These are phyloP conservation scores for Poeciliopsis occidentalis DNA, from an alignment of 2,113 vertebrate species.

Conservation along the genomic window DNA sequence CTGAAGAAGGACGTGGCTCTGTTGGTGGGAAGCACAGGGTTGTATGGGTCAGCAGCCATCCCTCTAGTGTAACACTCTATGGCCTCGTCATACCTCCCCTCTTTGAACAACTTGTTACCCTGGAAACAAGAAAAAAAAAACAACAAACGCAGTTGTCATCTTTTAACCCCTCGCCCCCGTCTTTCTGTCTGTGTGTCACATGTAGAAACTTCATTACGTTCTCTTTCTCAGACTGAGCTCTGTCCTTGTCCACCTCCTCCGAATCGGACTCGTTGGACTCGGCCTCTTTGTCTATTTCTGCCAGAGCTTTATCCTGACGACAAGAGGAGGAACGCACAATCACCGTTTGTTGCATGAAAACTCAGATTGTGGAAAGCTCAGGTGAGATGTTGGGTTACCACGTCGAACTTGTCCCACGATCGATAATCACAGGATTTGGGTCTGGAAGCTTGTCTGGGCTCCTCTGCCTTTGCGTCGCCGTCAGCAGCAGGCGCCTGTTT, in stretches of 20 bases:
- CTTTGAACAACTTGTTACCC: slow-evolving; percentile 92
- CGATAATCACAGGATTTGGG: slow-evolving; percentile 91
- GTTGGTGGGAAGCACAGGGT: slow-evolving; percentile 91
- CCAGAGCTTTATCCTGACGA: slow-evolving; percentile 87
- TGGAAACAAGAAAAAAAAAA: slow-evolving; percentile 51
- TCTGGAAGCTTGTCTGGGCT: slow-evolving; percentile 80
- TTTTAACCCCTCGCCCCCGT: background rate
- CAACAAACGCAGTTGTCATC: background rate
- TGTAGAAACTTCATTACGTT: slow-evolving; percentile 74
- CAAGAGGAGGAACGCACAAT: background rate
- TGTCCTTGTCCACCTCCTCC: slow-evolving; percentile 86
- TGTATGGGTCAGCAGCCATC: slow-evolving; percentile 91
- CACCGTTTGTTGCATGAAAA: background rate
- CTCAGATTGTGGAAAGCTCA: no score
- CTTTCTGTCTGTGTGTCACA: background rate
- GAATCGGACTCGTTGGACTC: slow-evolving; percentile 91
- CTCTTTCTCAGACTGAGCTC: slow-evolving; percentile 87
- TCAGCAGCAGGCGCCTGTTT: slow-evolving; percentile 58
- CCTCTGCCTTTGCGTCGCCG: slow-evolving; percentile 75
- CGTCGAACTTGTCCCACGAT: slow-evolving; percentile 95
- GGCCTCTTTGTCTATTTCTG: slow-evolving; percentile 89
- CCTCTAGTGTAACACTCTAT: slow-evolving; percentile 92
- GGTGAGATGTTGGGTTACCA: slow-evolving; percentile 75
- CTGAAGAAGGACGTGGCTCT: slow-evolving; percentile 90
- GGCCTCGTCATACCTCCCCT: slow-evolving; percentile 91